Evolutionary conservation across 2,113 vertebrate species (phyloP).

Genomic region (Heptranchias perlo): DNA sequence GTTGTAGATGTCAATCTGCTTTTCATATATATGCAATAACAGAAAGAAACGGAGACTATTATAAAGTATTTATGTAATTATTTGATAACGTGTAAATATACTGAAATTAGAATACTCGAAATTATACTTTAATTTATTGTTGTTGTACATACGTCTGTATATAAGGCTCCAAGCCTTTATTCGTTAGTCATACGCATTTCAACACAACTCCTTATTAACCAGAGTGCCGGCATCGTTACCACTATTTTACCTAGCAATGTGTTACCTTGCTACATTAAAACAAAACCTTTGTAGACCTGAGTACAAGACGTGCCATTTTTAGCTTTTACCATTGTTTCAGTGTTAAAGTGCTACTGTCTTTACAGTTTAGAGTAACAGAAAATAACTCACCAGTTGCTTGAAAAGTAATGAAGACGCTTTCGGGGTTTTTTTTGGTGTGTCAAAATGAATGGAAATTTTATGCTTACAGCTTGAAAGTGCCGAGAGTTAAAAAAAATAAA

Average conservation of each 20-base stretch:
- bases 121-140: conserved; percentile 99
- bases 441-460: conserved; percentile 49
- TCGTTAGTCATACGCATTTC: conserved; percentile 64
- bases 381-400: conserved; percentile 69
- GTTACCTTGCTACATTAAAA: conserved; percentile 20
- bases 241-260: conserved; percentile 33
- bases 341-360: conserved; percentile 64
- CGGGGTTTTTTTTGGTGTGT: conserved; percentile 4
- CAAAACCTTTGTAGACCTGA: conserved; percentile 8
- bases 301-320: conserved; percentile 61
- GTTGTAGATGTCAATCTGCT: conserved; percentile 45
- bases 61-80: conserved; percentile 99
- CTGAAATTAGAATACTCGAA: conserved; percentile 82
- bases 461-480: conserved; percentile 61
- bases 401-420: conserved; percentile 45
- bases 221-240: conserved; percentile 30
- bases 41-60: conserved; percentile 69
- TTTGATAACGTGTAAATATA: conserved; percentile 99
- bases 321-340: conserved; percentile 57
- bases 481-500: conserved; percentile 55
- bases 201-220: conserved; percentile 44
- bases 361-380: conserved; percentile 50
- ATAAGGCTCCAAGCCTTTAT: conserved; percentile 57
- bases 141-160: conserved; percentile 88
- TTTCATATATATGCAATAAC: conserved; percentile 76